phyloP scores from a whole-genome alignment of 2,113 vertebrate species.

The Rostratula benghalensis region DNA sequence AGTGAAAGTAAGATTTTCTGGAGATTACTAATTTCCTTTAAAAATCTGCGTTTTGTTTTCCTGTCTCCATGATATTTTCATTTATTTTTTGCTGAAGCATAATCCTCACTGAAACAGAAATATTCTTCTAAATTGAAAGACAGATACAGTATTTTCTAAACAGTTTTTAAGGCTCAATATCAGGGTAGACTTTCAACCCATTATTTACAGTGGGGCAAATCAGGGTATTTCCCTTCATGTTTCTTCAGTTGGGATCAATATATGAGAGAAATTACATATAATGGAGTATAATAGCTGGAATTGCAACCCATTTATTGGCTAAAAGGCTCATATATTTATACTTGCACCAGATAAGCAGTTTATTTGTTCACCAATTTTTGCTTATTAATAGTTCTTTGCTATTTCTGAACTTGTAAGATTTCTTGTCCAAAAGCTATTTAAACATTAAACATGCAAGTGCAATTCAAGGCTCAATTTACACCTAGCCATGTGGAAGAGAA shows the following conservation, averaged over 20 bases:
- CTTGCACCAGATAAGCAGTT: not conserved
- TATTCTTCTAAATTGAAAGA: not conserved
- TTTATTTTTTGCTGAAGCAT: not conserved
- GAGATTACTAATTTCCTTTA: not conserved
- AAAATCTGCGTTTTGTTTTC: not conserved
- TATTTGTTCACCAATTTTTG: not conserved
- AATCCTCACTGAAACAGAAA: not conserved
- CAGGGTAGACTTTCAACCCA: not conserved
- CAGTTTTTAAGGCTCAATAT: not conserved
- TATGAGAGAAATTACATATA: not conserved
- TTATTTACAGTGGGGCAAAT: not conserved
- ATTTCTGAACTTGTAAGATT: not conserved
- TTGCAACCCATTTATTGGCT: not conserved
- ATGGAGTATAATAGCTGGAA: slow-evolving; percentile 4
- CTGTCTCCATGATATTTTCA: not conserved
- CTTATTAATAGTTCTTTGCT: not conserved
- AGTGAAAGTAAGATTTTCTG: not conserved
- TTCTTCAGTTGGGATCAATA: not conserved
- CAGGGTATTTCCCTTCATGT: not conserved
- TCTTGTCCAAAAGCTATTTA: not conserved
- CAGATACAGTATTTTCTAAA: not conserved
- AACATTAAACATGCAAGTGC: not conserved
- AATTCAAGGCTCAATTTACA: not conserved
- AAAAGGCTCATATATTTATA: not conserved
- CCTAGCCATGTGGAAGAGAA: not conserved